A percentile compares a stretch with the other conserved stretches of the same genome.
These are phyloP conservation scores for Sebastes trivittatus DNA, from an alignment of 2,797 vertebrate species.

Conservation along the genomic window DNA sequence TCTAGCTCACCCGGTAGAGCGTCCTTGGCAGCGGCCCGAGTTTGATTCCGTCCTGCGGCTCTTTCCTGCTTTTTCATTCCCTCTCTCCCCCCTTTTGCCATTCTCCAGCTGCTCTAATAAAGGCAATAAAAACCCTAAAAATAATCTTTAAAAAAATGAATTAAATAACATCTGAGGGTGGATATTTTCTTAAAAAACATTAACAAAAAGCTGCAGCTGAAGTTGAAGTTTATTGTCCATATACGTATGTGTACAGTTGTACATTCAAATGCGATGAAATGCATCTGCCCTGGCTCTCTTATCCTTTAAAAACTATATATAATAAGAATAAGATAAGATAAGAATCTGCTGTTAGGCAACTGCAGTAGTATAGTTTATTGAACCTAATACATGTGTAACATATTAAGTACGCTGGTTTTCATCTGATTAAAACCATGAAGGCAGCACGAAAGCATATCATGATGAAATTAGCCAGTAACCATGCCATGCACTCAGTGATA, in stretches of 20 bases:
- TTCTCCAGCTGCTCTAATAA: not conserved
- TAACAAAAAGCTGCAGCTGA: not conserved
- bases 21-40: too few species aligned
- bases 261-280: not conserved
- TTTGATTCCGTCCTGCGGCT: not conserved
- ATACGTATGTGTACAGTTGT: not conserved
- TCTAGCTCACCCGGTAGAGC: not conserved
- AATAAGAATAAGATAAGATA: not conserved
- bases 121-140: not conserved
- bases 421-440: conserved; percentile 11
- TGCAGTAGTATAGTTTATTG: not conserved
- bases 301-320: not conserved
- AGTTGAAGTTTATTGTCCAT: not conserved
- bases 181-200: conserved; percentile 1
- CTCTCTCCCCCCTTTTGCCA: not conserved
- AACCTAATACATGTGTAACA: not conserved
- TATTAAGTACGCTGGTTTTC: not conserved
- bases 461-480: conserved; percentile 5
- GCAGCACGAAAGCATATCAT: not conserved
- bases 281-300: not conserved
- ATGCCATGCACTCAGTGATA: not conserved
- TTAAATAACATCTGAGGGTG: not conserved
- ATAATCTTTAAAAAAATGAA: not conserved
- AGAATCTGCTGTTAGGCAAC: not conserved
- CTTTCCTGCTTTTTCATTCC: not conserved